A percentile compares a stretch with the other conserved stretches of the same genome.
Conservation (phyloP, 1,140 invertebrate genomes). For the Drosophila nebulosa region DNA sequence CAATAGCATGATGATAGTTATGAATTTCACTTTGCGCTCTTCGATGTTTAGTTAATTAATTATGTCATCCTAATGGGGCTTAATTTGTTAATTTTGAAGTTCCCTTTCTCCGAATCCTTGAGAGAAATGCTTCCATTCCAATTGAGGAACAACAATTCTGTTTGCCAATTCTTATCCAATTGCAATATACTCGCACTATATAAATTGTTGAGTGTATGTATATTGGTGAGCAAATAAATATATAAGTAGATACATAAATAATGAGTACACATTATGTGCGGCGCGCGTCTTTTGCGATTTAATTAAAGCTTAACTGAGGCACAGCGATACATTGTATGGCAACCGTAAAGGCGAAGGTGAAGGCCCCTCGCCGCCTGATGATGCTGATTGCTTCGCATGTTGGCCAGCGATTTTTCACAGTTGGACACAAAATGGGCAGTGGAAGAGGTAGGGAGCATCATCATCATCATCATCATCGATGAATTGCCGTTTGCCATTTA, state of each 20-base stretch:
- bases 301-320: constrained; percentile 55
- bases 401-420: constrained; percentile 41
- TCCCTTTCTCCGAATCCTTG: no score
- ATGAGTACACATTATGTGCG: constrained; percentile 71
- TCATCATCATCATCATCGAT: constrained; percentile 59
- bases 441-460: constrained; percentile 17
- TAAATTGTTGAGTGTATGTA: neutral
- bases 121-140: no score
- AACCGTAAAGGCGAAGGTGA: no score
- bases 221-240: no score
- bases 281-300: constrained; percentile 69
- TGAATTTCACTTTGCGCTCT: no score
- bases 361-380: neutral
- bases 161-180: neutral
- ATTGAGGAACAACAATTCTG: neutral
- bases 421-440: neutral
- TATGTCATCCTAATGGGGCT: no score
- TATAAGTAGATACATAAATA: constrained; percentile 50
- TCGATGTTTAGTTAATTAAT: no score
- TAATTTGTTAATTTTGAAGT: no score
- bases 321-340: neutral
- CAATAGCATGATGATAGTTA: no score
- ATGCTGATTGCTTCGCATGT: constrained; percentile 35
- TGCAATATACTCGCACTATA: no score
- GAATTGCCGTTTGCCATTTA: constrained; percentile 61